Evolutionary conservation across 2,797 vertebrate species (phyloP), one percentile per base, ranked within the genome.

Genomic region (Syngnathus rostellatus): DNA sequence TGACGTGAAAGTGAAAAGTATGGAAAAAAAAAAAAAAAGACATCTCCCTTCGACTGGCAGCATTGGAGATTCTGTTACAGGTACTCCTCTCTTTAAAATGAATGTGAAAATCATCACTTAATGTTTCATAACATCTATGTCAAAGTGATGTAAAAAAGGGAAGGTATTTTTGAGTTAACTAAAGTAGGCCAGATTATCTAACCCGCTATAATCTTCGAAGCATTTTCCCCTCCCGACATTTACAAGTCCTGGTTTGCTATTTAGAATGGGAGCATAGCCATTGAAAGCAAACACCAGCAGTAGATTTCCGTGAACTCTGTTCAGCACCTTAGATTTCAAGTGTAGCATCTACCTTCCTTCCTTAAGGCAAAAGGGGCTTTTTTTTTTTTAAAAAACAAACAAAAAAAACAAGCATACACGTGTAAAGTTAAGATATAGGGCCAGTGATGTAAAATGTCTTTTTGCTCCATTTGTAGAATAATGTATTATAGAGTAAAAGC

Each of bases 401-500:
- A 31, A 31, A 84, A 89, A 84, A 89, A 85, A 89, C 84, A 86
- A 87, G 74, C 78, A 83, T 51, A 77, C 64, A 85, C 78, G 86
- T 84, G 85, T 90, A 86, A 89, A 84, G 76, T 79, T 74, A 83
- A 67, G 61, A 61, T 61, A 39, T 31, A 31, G 31, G 31, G 64
- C 74, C 88, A 86, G 86, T 89, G 86, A 86, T 93, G 92, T 93
- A 93, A 89, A 91, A 90, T 90, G 62, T 69, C 68, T 76, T 78
- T 78, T 84, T 69, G 77, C 74, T 84, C 74, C 78, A 82, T 89
- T 84, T 93, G 90, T 92, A 92, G 89, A 87, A 93, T 92, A 91
- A 87, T 93, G 91, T 93, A 93, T 91, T 87, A 94, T 92, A 94
- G 90, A 81, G 84, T 88, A 87, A 89, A 89, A 86, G 81, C 92